Evolutionary conservation across 2,113 vertebrate species (phyloP).

Genomic region (Zapornia atra): DNA sequence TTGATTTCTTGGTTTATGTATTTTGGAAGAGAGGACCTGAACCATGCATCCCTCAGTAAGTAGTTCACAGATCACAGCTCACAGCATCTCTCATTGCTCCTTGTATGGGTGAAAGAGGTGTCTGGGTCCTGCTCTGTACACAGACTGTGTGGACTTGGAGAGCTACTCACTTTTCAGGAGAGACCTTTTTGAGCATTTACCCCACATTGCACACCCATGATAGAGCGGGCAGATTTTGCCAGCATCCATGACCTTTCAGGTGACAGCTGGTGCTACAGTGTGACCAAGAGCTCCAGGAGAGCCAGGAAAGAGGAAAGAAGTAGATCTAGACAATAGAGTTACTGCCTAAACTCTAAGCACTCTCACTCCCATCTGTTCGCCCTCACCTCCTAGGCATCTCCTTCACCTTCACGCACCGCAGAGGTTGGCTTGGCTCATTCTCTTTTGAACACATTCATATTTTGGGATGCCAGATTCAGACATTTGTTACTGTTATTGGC

Average conservation of each 20-base stretch:
- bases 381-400: conserved; percentile 45
- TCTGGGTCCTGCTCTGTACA: background rate
- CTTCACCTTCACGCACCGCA: conserved; percentile 53
- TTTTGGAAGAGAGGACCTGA: background rate
- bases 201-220: background rate
- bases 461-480: conserved; percentile 37
- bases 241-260: conserved; percentile 16
- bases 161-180: background rate
- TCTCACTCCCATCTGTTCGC: conserved; percentile 3
- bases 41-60: background rate
- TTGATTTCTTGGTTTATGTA: background rate
- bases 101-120: background rate
- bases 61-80: background rate
- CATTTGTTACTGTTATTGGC: background rate
- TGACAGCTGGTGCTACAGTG: background rate
- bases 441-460: background rate
- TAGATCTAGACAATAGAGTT: background rate
- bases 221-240: background rate
- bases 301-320: background rate
- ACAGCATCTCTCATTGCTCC: background rate
- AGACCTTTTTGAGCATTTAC: background rate
- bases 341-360: conserved; percentile 7
- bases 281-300: background rate
- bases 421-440: conserved; percentile 18
- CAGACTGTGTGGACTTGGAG: background rate